A percentile compares a stretch with the other conserved stretches of the same genome.
phyloP scores from a whole-genome alignment of 2,797 vertebrate genomes.

The Sciurus carolinensis region DNA sequence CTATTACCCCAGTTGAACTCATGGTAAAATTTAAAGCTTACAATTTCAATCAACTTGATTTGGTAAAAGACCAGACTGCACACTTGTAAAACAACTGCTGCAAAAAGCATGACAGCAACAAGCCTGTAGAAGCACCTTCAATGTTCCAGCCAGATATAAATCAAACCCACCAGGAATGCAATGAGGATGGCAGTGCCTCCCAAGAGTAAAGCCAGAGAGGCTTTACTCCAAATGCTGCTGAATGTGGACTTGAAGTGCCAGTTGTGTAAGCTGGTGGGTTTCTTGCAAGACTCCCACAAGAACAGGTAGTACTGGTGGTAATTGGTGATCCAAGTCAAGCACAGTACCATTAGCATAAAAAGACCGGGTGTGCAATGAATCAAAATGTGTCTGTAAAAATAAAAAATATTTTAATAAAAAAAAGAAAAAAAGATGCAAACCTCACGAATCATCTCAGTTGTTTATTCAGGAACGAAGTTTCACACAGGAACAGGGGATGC shows the following conservation, averaged over 20 bases:
- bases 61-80: slow-evolving; percentile 98
- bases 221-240: slow-evolving; percentile 97
- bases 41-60: slow-evolving; percentile 99
- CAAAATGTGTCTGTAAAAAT: too few species aligned
- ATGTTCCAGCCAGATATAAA: slow-evolving; percentile 96
- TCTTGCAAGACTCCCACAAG: slow-evolving; percentile 97
- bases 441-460: too few species aligned
- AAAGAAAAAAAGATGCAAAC: too few species aligned
- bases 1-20: slow-evolving; percentile 99
- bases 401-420: too few species aligned
- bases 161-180: slow-evolving; percentile 95
- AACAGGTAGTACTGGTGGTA: slow-evolving; percentile 97
- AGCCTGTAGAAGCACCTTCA: slow-evolving; percentile 97
- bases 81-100: slow-evolving; percentile 98
- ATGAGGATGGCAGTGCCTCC: slow-evolving; percentile 96
- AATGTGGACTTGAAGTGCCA: slow-evolving; percentile 97
- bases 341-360: slow-evolving; percentile 85
- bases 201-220: slow-evolving; percentile 96
- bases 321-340: slow-evolving; percentile 98
- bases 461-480: too few species aligned
- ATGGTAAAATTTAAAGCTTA: slow-evolving; percentile 98
- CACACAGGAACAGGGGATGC: too few species aligned
- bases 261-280: slow-evolving; percentile 91
- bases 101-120: slow-evolving; percentile 97
- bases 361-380: too few species aligned